Evolutionary conservation across 2,797 vertebrate genomes (phyloP), one percentile per base, ranked within the genome.

Genomic region (Eospalax fontanierii): DNA sequence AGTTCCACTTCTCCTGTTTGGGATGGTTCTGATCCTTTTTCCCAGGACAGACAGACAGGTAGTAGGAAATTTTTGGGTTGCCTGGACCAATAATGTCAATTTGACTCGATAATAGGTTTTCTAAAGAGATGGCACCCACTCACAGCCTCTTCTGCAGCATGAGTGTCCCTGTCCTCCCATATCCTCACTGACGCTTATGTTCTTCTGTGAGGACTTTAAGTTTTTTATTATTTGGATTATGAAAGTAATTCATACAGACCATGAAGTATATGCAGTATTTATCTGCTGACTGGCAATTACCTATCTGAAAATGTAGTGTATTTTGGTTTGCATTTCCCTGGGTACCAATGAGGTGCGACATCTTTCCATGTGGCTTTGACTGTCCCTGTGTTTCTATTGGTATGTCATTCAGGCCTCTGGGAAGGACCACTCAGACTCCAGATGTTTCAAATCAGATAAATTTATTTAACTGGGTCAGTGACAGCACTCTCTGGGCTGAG

Each of bases 111-210:
- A n/a, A 86, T 3, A 70, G 54, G 68, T 59, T 59, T 57, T 35
- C 50, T 46, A 14, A n/a, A 57, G 50, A 16, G 33, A 33, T 38
- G 9, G 75, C 71, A 26, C 26, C n/a, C 35, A 74, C 24, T 71
- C 61, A 54, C 21, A 65, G 65, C 24, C 19, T 38, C 24, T 7
- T 43, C 22, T 43, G 40, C 33, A 15, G 26, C 24, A 21, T 1
- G 1, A 70, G 71, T 2, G 0, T 59, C 71, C 54, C 30, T 9
- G 26, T 65, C 0, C 7, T n/a, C 12, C 26, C 22, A 10, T 4
- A 19, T 59, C 8, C 50, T 81, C 3, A 15, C 18, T 22, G 22
- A 83, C 6, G 7, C 6, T 89, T n/a, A 43, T 57, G 57, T 79
- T 79, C 76, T 57, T 79, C 10, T 70, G 16, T 16, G 35, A 26